These are phyloP conservation scores for Ecdyonurus torrentis DNA, from an alignment of 2,888 invertebrate species.

Conservation along the genomic window DNA sequence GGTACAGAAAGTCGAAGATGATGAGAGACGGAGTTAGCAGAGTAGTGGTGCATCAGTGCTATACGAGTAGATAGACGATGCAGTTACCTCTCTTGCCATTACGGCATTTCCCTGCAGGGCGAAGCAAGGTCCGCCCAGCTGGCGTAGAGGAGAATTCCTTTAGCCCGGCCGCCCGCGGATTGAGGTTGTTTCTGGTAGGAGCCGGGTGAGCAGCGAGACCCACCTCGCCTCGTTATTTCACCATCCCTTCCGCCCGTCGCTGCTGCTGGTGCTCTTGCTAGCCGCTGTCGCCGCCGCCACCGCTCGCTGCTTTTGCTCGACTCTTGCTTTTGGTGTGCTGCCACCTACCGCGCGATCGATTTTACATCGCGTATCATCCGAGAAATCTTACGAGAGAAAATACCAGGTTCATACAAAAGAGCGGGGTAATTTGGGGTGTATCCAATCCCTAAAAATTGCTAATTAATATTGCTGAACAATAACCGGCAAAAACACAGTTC, in stretches of 20 bases:
- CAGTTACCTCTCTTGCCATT: conserved; percentile 34
- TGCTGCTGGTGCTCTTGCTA: not conserved
- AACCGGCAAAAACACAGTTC: too few species aligned
- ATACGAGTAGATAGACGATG: not conserved
- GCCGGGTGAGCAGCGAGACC: not conserved
- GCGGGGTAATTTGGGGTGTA: too few species aligned
- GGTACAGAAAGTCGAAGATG: not conserved
- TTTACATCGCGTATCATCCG: not conserved
- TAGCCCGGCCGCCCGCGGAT: not conserved
- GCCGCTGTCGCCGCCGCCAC: not conserved
- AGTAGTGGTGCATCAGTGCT: not conserved
- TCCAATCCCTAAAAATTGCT: too few species aligned
- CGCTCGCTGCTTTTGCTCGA: not conserved
- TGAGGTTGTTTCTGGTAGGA: not conserved
- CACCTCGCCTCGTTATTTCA: not conserved
- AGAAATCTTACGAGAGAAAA: not conserved
- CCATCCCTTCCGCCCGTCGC: not conserved
- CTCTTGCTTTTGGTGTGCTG: not conserved
- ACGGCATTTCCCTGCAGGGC: conserved; percentile 23
- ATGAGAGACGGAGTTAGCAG: not conserved
- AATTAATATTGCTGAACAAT: too few species aligned
- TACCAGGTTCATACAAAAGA: not conserved
- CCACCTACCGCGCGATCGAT: not conserved
- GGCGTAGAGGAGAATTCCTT: not conserved
- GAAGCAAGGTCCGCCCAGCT: not conserved